Evolutionary conservation across 2,888 invertebrate genomes (phyloP).

Genomic region (Miltochrista miniata): DNA sequence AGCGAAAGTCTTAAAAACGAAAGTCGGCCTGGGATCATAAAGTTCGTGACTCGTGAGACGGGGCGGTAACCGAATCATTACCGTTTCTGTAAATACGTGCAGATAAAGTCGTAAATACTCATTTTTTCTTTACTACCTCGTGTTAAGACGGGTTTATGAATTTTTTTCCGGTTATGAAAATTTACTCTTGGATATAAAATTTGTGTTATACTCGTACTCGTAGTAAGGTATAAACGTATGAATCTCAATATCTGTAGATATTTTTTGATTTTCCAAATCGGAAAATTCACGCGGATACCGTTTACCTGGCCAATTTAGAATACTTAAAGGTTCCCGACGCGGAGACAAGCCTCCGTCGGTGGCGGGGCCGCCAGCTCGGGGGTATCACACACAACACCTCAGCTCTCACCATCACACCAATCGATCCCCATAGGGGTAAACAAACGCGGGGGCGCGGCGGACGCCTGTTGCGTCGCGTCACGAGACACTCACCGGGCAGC

Average conservation of each 20-base stretch:
- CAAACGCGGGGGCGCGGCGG: constrained; percentile 66
- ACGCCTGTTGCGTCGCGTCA: constrained; percentile 70
- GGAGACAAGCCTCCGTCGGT: constrained; percentile 20
- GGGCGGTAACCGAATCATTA: constrained; percentile 50
- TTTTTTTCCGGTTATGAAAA: no score
- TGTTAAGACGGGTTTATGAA: constrained; percentile 38
- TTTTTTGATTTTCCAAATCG: constrained; percentile 8
- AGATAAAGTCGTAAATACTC: constrained; percentile 61
- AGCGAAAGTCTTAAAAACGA: constrained; percentile 29
- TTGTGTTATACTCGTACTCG: background rate
- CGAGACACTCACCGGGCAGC: constrained; percentile 75
- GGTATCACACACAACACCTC: constrained; percentile 74
- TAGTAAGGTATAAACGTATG: constrained; percentile 11
- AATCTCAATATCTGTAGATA: background rate
- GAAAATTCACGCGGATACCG: constrained; percentile 25
- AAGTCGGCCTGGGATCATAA: constrained; percentile 40
- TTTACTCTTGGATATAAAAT: constrained; percentile 23
- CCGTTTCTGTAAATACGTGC: constrained; percentile 52
- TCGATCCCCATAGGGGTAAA: constrained; percentile 60
- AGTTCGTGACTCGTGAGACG: constrained; percentile 42
- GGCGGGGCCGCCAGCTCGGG: constrained; percentile 25
- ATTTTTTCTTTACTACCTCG: constrained; percentile 49
- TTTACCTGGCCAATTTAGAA: constrained; percentile 48
- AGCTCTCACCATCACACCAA: constrained; percentile 58
- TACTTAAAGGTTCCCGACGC: constrained; percentile 25